These are phyloP conservation scores for Holocentrus rufus DNA, from an alignment of 2,797 vertebrate species.

Conservation along the genomic window DNA sequence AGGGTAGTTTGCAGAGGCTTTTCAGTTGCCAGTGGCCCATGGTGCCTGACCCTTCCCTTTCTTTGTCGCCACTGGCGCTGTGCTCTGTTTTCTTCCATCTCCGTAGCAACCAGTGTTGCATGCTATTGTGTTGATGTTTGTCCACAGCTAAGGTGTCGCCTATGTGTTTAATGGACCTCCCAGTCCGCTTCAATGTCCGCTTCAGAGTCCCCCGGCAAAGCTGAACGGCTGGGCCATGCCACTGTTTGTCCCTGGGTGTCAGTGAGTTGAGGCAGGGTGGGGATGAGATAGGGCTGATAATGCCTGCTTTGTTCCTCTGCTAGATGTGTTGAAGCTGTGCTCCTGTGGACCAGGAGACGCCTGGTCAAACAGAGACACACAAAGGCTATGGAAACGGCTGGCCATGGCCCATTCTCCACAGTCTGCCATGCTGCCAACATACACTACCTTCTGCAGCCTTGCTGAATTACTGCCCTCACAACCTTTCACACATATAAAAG, in stretches of 20 bases:
- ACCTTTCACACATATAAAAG: constrained; percentile 79
- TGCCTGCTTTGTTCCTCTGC: constrained; percentile 78
- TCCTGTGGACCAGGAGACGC: constrained; percentile 80
- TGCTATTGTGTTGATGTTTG: constrained; percentile 79
- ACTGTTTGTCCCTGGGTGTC: constrained; percentile 74
- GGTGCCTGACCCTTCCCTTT: constrained; percentile 73
- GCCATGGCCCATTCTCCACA: constrained; percentile 74
- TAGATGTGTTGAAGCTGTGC: constrained; percentile 71
- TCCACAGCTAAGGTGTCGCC: constrained; percentile 79
- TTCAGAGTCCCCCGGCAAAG: constrained; percentile 58
- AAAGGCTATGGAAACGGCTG: constrained; percentile 74
- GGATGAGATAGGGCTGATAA: constrained; percentile 79
- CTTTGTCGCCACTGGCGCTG: constrained; percentile 71
- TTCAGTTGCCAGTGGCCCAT: constrained; percentile 69
- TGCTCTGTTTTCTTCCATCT: constrained; percentile 72
- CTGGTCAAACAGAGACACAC: constrained; percentile 82
- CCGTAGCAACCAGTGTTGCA: constrained; percentile 73
- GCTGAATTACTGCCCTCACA: constrained; percentile 76
- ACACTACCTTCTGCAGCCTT: constrained; percentile 66
- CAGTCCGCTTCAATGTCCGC: constrained; percentile 71
- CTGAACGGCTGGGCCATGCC: constrained; percentile 59
- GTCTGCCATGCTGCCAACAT: constrained; percentile 73
- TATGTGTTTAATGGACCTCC: constrained; percentile 79
- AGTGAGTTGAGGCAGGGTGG: constrained; percentile 64
- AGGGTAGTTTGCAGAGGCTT: constrained; percentile 63